Evolutionary conservation across 2,113 vertebrate genomes (phyloP).

Genomic region (Melanostigma gelatinosum): DNA sequence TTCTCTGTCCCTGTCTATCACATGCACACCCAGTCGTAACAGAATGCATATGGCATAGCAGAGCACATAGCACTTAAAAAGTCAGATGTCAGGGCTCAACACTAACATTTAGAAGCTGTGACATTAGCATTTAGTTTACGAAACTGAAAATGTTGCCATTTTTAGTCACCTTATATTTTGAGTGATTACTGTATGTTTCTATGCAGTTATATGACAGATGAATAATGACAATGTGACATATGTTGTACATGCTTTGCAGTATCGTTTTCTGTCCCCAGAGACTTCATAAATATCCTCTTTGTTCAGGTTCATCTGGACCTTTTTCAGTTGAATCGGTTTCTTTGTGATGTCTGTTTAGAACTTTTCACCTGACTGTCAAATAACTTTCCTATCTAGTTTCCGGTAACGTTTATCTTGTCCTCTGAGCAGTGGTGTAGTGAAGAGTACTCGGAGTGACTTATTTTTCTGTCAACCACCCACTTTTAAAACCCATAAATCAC

Average conservation of each 20-base stretch:
- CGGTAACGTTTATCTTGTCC: background rate
- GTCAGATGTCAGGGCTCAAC: background rate
- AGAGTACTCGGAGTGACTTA: background rate
- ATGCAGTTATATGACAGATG: background rate
- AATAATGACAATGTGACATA: too few relatives aligned
- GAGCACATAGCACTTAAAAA: background rate
- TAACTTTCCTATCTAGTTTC: background rate
- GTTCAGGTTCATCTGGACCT: background rate
- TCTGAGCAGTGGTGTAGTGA: background rate
- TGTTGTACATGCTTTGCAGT: too few relatives aligned
- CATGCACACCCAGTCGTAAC: background rate
- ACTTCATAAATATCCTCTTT: background rate
- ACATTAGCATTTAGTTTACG: background rate
- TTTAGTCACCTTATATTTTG: background rate
- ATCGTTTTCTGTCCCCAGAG: too few relatives aligned
- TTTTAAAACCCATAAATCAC: background rate
- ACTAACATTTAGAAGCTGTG: too few relatives aligned
- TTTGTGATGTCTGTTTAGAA: background rate
- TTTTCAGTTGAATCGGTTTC: background rate
- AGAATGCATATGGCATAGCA: background rate
- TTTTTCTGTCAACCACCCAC: background rate
- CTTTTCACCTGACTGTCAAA: background rate
- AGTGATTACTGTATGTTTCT: background rate
- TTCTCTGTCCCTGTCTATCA: slow-evolving; percentile 1
- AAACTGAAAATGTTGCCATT: background rate